These are phyloP conservation scores for Dermochelys coriacea DNA, from an alignment of 2,797 vertebrate species.

Conservation along the genomic window DNA sequence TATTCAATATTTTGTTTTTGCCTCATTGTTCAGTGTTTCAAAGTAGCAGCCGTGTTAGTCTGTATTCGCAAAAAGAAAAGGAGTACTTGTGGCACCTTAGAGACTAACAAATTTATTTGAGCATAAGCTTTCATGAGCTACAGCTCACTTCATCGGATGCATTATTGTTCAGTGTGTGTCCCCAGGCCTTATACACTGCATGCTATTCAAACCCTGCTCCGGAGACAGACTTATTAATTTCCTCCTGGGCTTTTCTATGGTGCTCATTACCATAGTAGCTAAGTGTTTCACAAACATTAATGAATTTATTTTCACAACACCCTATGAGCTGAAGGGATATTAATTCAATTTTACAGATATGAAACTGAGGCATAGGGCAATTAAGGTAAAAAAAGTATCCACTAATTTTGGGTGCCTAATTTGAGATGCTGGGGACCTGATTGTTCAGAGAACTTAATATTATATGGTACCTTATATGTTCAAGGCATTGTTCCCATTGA, in stretches of 20 bases:
- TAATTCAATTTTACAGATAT: not conserved
- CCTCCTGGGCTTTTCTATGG: not conserved
- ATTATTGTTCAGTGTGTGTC: not conserved
- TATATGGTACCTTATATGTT: not conserved
- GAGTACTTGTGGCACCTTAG: too few species aligned
- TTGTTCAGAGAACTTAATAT: not conserved
- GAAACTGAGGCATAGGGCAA: not conserved
- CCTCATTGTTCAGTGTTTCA: not conserved
- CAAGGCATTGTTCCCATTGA: not conserved
- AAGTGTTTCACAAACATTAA: not conserved
- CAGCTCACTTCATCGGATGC: too few species aligned
- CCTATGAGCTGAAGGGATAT: not conserved
- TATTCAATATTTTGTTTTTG: not conserved
- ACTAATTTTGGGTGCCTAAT: not conserved
- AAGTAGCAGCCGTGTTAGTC: too few species aligned
- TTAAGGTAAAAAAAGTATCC: not conserved
- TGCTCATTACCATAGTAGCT: not conserved
- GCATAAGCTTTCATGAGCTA: too few species aligned
- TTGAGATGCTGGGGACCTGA: not conserved
- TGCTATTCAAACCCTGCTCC: not conserved
- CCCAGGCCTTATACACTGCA: not conserved
- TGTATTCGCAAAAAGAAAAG: too few species aligned
- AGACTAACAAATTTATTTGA: too few species aligned
- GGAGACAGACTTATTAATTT: not conserved
- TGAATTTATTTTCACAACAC: not conserved